phyloP scores from a whole-genome alignment of 2,888 invertebrate species.

The Ctenicera cuprea region DNA sequence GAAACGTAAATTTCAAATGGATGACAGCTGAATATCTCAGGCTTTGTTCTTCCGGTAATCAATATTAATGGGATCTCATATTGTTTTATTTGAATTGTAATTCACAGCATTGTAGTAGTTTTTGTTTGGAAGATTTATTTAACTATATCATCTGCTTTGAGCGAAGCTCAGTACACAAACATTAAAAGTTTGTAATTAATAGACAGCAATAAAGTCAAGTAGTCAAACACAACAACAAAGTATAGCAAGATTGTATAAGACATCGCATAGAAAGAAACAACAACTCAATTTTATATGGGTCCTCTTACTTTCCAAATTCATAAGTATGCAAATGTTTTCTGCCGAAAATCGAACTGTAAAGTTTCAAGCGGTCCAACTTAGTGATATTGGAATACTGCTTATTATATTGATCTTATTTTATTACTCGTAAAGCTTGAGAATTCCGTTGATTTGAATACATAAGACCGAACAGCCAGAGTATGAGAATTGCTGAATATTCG shows the following conservation, averaged over 20 bases:
- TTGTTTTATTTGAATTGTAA: slow-evolving; percentile 22
- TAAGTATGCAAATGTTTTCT: neutral
- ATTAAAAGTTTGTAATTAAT: neutral
- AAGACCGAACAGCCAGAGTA: neutral
- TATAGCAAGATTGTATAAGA: no score
- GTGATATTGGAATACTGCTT: slow-evolving; percentile 12
- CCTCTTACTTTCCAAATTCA: no score
- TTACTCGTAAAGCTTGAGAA: slow-evolving; percentile 17
- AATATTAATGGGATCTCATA: slow-evolving; percentile 28
- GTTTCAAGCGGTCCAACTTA: slow-evolving; percentile 7
- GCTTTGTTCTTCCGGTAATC: slow-evolving; percentile 23
- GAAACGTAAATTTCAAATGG: slow-evolving; percentile 38
- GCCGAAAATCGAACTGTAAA: slow-evolving; percentile 1
- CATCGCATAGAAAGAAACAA: no score
- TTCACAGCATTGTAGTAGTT: neutral
- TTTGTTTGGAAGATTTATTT: slow-evolving; percentile 1
- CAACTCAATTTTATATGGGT: no score
- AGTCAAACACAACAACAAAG: no score
- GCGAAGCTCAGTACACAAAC: neutral
- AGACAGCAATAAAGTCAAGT: no score
- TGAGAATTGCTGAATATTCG: no score
- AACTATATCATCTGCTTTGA: neutral
- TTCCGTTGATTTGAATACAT: slow-evolving; percentile 16
- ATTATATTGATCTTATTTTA: neutral
- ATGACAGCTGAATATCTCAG: slow-evolving; percentile 22